Percentiles rank a stretch among this genome's conserved stretches.
phyloP scores from a whole-genome alignment of 2,113 vertebrate genomes.

The Gallinago undulata region DNA sequence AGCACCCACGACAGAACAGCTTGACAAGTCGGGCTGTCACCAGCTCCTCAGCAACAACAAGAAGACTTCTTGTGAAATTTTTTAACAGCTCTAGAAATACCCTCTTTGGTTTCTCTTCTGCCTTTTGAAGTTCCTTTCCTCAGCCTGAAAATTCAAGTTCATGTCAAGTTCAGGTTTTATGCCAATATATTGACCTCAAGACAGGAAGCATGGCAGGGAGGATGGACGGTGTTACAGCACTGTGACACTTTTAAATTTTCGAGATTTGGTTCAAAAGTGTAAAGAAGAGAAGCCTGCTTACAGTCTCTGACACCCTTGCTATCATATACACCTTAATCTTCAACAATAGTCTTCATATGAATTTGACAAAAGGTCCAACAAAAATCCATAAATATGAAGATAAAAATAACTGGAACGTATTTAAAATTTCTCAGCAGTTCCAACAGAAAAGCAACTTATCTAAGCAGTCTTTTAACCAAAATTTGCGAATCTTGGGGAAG shows the following conservation, averaged over 20 bases:
- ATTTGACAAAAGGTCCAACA: not conserved
- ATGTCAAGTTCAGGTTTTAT: not conserved
- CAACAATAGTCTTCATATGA: rapidly evolving
- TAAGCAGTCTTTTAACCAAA: not conserved
- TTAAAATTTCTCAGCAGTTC: not conserved
- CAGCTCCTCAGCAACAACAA: not conserved
- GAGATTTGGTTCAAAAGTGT: not conserved
- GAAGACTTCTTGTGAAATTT: not conserved
- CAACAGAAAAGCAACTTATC: not conserved
- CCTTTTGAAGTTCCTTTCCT: not conserved
- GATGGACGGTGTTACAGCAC: not conserved
- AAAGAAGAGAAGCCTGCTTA: not conserved
- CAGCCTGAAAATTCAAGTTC: not conserved
- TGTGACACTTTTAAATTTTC: not conserved
- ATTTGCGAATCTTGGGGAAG: not conserved
- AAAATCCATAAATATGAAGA: not conserved
- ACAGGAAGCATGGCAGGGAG: not conserved
- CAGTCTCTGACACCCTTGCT: not conserved
- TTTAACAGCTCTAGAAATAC: not conserved
- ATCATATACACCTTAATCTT: not conserved
- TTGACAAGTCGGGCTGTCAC: rapidly evolving
- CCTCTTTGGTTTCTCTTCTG: not conserved
- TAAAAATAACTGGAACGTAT: not conserved
- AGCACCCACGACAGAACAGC: not conserved
- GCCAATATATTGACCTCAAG: not conserved